Conservation (phyloP, 2,113 vertebrate species). For the Apteryx mantelli region DNA sequence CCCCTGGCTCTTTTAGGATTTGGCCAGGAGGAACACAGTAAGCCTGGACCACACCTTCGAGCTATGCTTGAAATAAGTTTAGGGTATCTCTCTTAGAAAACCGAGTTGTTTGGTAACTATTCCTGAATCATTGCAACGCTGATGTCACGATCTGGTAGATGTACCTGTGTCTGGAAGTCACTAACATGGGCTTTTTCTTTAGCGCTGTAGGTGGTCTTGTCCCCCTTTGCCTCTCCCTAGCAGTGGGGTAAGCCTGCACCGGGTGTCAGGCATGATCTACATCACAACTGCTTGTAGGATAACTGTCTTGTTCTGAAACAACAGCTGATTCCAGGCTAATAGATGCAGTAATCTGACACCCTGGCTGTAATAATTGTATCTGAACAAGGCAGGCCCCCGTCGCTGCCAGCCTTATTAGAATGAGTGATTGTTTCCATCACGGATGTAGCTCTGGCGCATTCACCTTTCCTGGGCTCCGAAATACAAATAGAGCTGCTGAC, state of each 20-base stretch:
- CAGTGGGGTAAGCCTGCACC: rapidly evolving
- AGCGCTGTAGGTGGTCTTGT: neutral
- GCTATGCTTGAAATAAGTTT: neutral
- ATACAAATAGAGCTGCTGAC: constrained; percentile 69
- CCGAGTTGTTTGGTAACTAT: rapidly evolving
- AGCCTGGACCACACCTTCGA: rapidly evolving
- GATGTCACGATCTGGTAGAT: neutral
- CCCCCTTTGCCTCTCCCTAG: rapidly evolving
- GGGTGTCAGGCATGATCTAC: neutral
- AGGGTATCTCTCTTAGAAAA: neutral
- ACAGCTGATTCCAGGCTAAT: constrained; percentile 65
- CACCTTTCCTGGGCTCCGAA: constrained; percentile 59
- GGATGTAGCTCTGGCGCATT: constrained; percentile 49
- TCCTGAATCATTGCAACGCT: rapidly evolving
- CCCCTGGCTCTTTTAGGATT: rapidly evolving
- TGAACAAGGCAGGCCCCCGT: constrained; percentile 72
- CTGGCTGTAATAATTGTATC: constrained; percentile 70
- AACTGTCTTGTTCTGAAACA: constrained; percentile 27
- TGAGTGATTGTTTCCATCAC: constrained; percentile 72
- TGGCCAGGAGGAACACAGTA: rapidly evolving
- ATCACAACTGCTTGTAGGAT: constrained; percentile 31
- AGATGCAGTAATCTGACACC: constrained; percentile 69
- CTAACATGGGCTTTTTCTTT: neutral
- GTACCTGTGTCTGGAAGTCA: neutral
- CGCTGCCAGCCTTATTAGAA: constrained; percentile 72